phyloP scores from a whole-genome alignment of 2,888 invertebrate genomes.

The Athalia cordata region DNA sequence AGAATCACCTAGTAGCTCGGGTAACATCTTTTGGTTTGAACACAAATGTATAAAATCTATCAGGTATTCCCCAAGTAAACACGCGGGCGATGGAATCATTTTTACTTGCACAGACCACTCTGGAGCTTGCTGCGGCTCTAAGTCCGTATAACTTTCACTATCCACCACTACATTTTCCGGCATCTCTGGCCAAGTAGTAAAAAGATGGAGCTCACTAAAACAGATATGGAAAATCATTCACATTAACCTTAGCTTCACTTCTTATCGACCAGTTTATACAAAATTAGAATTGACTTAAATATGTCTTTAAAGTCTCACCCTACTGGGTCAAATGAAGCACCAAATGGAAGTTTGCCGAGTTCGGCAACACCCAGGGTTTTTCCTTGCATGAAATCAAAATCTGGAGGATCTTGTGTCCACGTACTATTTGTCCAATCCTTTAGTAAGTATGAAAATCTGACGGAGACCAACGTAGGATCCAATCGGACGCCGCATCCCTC shows the following conservation, averaged over 20 bases:
- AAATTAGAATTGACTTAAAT: not conserved
- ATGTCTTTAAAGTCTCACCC: conserved; percentile 67
- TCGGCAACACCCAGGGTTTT: conserved; percentile 76
- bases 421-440: conserved; percentile 78
- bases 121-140: conserved; percentile 88
- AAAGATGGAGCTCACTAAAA: conserved; percentile 82
- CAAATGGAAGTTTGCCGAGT: conserved; percentile 85
- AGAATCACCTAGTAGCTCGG: conserved; percentile 77
- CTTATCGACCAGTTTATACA: not conserved
- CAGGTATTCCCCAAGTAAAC: conserved; percentile 86
- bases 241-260: not conserved
- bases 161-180: conserved; percentile 92
- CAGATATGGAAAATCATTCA: conserved; percentile 44
- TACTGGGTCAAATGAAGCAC: conserved; percentile 88
- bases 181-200: conserved; percentile 91
- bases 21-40: conserved; percentile 74
- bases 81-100: conserved; percentile 82
- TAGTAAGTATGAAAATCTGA: conserved; percentile 84
- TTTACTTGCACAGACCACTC: conserved; percentile 84
- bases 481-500: conserved; percentile 70
- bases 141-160: conserved; percentile 89
- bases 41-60: conserved; percentile 82
- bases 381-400: conserved; percentile 76
- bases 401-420: conserved; percentile 79
- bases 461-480: conserved; percentile 82